Base-by-base conservation (phyloP, 2,888 invertebrate species). In the Dolichomitus sp. region DNA sequence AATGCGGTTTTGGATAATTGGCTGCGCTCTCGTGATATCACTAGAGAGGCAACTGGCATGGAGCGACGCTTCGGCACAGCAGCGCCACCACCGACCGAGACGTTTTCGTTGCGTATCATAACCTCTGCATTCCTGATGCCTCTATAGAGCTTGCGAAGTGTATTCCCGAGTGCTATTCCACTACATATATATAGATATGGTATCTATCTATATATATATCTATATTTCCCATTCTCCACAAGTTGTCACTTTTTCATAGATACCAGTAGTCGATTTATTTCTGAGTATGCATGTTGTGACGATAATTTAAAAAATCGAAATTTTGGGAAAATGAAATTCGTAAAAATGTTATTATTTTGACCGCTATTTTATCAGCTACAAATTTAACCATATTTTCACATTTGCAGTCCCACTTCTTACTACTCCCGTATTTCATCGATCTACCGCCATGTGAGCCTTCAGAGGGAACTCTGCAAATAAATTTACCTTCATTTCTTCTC, bases 1-100 rank as follows among this genome's bases (percentile, higher is more conserved):
- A 75, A 75, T 75, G 66, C 66, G 66, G 65, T 75, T 75, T 65
- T 40, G 52, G 66, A 75, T 75, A 75, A 75, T 75, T 75, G 75
- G 66, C 75, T 75, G 42, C 37, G 65, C 42, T 37, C 75, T 75
- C 54, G 75, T 27, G 52, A 37, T 30, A 68, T 54, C 23, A 23
- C 23, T 37, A 4, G 42, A 42, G 37, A 37, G 9, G 7, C 30
- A 42, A 48, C 7, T n/a, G 19, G 30, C 27, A 17, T n/a, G 19
- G 40, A 19, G 30, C 48, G 30, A 59, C 23, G 45, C 40, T 30
- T 40, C 27, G n/a, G 30, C 14, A 54, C 37, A 52, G 37, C 50
- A 52, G 54, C 37, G 37, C 9, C 9, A 37, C 37, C 59, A 45
- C 45, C 33, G 59, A 45, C 48, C 48, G 45, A 72, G 59, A 72